phyloP scores from a whole-genome alignment of 2,797 vertebrate species.

The Clarias fuscus region DNA sequence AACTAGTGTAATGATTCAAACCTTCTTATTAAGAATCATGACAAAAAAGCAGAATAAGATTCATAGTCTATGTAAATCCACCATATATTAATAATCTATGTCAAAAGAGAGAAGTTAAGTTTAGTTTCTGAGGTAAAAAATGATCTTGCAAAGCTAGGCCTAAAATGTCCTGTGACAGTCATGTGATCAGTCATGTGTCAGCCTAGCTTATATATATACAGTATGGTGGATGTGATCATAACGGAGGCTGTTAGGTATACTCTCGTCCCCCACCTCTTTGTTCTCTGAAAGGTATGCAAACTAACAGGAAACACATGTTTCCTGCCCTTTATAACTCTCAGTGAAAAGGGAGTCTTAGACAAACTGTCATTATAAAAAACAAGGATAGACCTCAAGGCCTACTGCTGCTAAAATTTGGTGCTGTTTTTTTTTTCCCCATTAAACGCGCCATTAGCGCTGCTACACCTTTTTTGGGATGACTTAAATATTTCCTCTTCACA shows the following conservation, averaged over 20 bases:
- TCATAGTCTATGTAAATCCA: background rate
- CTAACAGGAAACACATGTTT: conserved; percentile 64
- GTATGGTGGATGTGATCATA: conserved; percentile 40
- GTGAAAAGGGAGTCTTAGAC: no score
- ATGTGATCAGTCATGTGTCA: conserved; percentile 67
- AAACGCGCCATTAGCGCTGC: background rate
- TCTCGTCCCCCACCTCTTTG: conserved; percentile 23
- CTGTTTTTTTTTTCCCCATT: background rate
- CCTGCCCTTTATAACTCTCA: background rate
- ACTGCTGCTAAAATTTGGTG: background rate
- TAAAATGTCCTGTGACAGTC: conserved; percentile 55
- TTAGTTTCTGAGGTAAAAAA: conserved; percentile 31
- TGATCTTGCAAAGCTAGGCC: background rate
- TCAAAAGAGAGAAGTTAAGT: conserved; percentile 13
- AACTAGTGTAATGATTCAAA: background rate
- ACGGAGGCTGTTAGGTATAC: conserved; percentile 53
- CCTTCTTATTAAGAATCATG: background rate
- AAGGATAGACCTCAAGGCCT: background rate
- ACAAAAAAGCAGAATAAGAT: background rate
- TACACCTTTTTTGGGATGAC: background rate
- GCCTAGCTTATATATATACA: no score
- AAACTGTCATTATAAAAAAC: background rate
- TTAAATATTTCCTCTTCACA: background rate
- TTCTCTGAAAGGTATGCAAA: conserved; percentile 10
- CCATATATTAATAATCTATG: background rate